Base-by-base conservation (phyloP, 2,797 vertebrate species). In the Podargus strigoides region DNA sequence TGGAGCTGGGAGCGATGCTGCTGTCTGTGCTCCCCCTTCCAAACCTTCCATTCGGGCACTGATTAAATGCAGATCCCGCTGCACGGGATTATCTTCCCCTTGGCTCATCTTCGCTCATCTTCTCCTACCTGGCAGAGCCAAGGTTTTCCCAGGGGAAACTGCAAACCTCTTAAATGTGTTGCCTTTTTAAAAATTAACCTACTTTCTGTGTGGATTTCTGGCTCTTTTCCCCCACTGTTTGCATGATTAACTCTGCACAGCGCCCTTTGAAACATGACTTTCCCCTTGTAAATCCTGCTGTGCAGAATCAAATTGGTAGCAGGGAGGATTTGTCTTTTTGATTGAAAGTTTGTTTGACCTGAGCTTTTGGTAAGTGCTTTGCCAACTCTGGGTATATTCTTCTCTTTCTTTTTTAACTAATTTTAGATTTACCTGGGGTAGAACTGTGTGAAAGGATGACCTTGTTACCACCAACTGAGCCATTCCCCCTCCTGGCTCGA, bases 181-280 rank as follows among this genome's bases (percentile, higher is more conserved):
- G 90, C 77, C 83, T 97, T 83, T 94, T 94, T 67, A 89, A 95
- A 96, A 96, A 96, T 96, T 94, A 97, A 94, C 96, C 94, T 96
- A 94, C 78, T 96, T 97, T 92, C 91, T 28, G 0, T 62, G 90
- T 93, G 87, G 90, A 82, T 95, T 97, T 95, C 85, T 94, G 94
- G 64, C 94, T 96, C 60, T 67, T 90, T 95, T 92, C 81, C 89
- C 91, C 85, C 74, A 79, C 79, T 95, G 93, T 94, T 94, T 94
- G 90, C 79, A 75, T 94, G 93, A 97, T 94, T 96, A 96, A 96
- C 84, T 95, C 91, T 89, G 83, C 81, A 60, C 87, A 81, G 81
- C 2, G n/a, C 92, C 76, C 85, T 96, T 96, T 89, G 82, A 89
- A 87, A 94, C 52, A 64, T 34, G 47, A 77, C 87, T 96, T 93